Evolutionary conservation across 2,797 vertebrate species (phyloP).

Genomic region (Parotocinclus haroldoi): DNA sequence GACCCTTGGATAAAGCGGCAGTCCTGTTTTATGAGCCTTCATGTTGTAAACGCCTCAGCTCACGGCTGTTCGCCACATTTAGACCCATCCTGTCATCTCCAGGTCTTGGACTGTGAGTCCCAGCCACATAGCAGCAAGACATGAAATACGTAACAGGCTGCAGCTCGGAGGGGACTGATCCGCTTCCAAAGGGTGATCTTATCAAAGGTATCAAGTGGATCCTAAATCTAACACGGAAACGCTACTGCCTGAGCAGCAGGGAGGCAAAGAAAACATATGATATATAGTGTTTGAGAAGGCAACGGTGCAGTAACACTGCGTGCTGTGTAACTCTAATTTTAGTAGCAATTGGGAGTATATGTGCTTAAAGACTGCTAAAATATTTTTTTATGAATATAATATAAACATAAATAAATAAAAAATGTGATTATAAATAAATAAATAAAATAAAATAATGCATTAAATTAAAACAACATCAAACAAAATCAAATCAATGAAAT

Average conservation of each 20-base stretch:
- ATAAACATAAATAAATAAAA: too few species aligned
- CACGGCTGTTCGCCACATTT: conserved; percentile 58
- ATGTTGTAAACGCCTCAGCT: conserved; percentile 46
- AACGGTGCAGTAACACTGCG: too few species aligned
- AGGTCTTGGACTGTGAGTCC: conserved; percentile 53
- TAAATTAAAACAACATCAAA: too few species aligned
- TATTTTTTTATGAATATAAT: too few species aligned
- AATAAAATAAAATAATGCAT: too few species aligned
- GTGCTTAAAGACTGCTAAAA: too few species aligned
- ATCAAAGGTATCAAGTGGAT: conserved; percentile 36
- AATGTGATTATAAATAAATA: too few species aligned
- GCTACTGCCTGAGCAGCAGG: conserved; percentile 29
- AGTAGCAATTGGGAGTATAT: too few species aligned
- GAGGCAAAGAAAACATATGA: too few species aligned
- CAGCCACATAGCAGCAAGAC: conserved; percentile 42
- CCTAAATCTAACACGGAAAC: conserved; percentile 53
- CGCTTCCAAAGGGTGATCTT: conserved; percentile 3
- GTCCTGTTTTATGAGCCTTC: conserved; percentile 5
- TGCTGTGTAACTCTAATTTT: too few species aligned
- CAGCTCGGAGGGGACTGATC: background rate
- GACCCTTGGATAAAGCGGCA: conserved; percentile 30
- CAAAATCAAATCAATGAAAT: too few species aligned
- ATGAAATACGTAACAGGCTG: conserved; percentile 28
- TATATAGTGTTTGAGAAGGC: too few species aligned
- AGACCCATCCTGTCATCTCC: conserved; percentile 49